These are phyloP conservation scores for Oreocharis arfaki DNA, from an alignment of 2,113 vertebrate genomes.

Conservation along the genomic window DNA sequence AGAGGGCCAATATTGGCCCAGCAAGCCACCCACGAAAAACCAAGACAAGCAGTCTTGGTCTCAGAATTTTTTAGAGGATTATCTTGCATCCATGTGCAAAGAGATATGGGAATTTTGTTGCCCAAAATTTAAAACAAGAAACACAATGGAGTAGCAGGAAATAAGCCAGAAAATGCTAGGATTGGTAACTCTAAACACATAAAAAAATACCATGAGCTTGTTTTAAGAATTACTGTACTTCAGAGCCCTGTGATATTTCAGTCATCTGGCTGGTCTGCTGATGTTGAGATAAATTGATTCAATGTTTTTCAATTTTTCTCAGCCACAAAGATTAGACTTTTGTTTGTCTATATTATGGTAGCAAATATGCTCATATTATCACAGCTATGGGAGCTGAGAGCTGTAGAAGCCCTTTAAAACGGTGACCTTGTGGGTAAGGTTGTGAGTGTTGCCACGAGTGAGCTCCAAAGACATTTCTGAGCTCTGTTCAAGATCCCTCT, in stretches of 20 bases:
- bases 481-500: neutral
- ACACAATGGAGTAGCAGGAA: neutral
- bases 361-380: neutral
- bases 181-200: neutral
- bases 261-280: neutral
- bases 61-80: neutral
- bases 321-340: neutral
- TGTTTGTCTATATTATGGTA: slow-evolving; percentile 15
- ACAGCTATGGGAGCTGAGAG: neutral
- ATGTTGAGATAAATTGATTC: neutral
- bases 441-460: neutral
- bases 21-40: neutral
- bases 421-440: neutral
- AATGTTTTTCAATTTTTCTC: neutral
- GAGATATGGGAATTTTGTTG: neutral
- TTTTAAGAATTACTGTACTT: neutral
- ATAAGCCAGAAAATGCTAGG: neutral
- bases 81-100: neutral
- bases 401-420: neutral
- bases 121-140: neutral
- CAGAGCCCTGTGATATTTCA: neutral
- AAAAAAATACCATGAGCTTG: neutral
- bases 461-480: slow-evolving; percentile 12
- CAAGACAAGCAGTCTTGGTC: neutral
- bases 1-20: neutral